Evolutionary conservation across 2,888 invertebrate species (phyloP).

Genomic region (Bedellia somnulentella): DNA sequence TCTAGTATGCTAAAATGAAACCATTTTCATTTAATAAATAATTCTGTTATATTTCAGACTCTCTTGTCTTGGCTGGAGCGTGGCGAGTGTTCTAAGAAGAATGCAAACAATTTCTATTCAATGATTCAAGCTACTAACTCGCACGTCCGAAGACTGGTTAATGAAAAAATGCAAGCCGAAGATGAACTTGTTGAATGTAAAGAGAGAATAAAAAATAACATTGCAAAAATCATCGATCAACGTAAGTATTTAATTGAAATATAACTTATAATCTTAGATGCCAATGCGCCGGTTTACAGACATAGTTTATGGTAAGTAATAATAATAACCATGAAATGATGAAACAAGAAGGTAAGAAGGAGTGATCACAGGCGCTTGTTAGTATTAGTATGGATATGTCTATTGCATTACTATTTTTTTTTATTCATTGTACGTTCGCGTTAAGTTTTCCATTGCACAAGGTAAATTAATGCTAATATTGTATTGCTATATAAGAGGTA

Average conservation of each 20-base stretch:
- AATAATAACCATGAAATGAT: no score
- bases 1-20: background rate
- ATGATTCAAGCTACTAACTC: constrained; percentile 96
- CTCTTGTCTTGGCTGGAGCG: constrained; percentile 91
- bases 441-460: no score
- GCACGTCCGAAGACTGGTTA: constrained; percentile 82
- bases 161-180: constrained; percentile 83
- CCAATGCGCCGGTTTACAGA: no score
- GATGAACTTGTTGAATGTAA: constrained; percentile 86
- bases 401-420: no score
- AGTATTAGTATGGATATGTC: no score
- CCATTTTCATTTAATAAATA: background rate
- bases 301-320: no score
- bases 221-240: constrained; percentile 85
- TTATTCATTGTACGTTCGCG: no score
- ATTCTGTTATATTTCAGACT: constrained; percentile 49
- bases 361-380: no score
- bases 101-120: constrained; percentile 89
- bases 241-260: constrained; percentile 72
- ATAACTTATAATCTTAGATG: no score
- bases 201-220: constrained; percentile 80
- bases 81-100: constrained; percentile 91
- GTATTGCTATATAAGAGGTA: no score
- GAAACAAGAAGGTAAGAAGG: no score
- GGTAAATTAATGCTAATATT: no score